Evolutionary conservation across 2,797 vertebrate genomes (phyloP), one percentile per base, ranked within the genome.

Genomic region (Monodelphis domestica): DNA sequence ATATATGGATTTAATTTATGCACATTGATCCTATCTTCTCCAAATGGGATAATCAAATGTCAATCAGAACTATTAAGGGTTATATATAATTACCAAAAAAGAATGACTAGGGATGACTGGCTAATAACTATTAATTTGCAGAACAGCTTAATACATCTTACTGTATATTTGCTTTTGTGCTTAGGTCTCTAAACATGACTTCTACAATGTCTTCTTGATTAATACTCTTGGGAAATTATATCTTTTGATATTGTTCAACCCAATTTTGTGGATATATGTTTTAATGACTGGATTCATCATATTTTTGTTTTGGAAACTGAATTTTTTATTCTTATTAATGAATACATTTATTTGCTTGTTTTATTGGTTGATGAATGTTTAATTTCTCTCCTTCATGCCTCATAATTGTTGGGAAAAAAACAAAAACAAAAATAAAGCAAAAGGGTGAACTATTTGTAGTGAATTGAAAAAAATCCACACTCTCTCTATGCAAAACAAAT

Each of bases 121-220:
- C 12, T 89, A 54, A 53, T 63, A 89, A 93, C 54, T 50, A 95
- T 89, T 54, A 87, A 51, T n/a, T 38, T 92, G 54, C 92, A 84
- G 33, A 54, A 90, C 92, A 38, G 54, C n/a, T 90, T 21, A 26
- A 26, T 89, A 54, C 57, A 38, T 38, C 87, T 91, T 91, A 63
- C 51, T 24, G 45, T 90, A 93, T 90, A 84, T 12, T 56, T 4
- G 93, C 78, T 84, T 95, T 94, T 97, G 57, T 94, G 95, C 57
- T 54, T 0, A 29, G 57, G 10, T 6, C 3, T 59, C 33, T 33
- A 59, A 59, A n/a, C 59, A 59, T 59, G 30, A 12, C 57, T 52
- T 33, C 14, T 26, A 94, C 92, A 97, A 92, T 95, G 50, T 6
- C 51, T 63, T 94, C 55, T 92, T 96, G 87, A 96, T 95, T 93